Conservation (phyloP, 1,140 invertebrate genomes). For the Lerema accius region DNA sequence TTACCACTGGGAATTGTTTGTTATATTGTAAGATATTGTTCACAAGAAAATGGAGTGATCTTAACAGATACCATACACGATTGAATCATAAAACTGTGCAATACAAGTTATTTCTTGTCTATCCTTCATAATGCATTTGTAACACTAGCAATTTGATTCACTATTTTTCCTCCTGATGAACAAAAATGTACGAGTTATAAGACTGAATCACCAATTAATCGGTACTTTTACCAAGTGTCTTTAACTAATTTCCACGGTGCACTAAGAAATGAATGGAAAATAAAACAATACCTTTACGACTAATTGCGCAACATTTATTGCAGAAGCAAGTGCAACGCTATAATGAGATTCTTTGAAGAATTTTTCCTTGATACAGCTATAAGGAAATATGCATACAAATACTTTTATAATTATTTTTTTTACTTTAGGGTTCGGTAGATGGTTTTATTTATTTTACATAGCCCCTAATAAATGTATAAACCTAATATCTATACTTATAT, state of each 20-base stretch:
- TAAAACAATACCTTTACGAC: background rate
- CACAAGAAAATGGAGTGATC: background rate
- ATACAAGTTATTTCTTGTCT: too few relatives aligned
- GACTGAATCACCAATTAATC: too few relatives aligned
- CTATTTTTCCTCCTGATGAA: too few relatives aligned
- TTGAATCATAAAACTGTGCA: too few relatives aligned
- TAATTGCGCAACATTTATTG: background rate
- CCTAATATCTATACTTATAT: too few relatives aligned
- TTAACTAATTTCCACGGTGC: background rate
- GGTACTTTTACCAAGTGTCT: background rate
- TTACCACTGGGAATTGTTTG: conserved; percentile 43
- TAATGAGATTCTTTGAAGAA: background rate
- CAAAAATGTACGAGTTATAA: too few relatives aligned
- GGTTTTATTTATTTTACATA: too few relatives aligned
- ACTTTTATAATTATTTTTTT: background rate
- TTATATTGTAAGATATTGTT: conserved; percentile 33
- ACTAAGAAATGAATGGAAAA: background rate
- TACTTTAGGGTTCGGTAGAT: too few relatives aligned
- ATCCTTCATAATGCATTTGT: too few relatives aligned
- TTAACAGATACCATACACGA: too few relatives aligned
- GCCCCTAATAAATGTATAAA: too few relatives aligned
- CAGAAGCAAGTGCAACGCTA: background rate
- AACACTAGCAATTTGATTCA: too few relatives aligned
- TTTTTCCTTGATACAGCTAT: background rate
- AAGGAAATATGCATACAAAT: background rate